phyloP scores from a whole-genome alignment of 2,888 invertebrate species.

The Apodemia zela region DNA sequence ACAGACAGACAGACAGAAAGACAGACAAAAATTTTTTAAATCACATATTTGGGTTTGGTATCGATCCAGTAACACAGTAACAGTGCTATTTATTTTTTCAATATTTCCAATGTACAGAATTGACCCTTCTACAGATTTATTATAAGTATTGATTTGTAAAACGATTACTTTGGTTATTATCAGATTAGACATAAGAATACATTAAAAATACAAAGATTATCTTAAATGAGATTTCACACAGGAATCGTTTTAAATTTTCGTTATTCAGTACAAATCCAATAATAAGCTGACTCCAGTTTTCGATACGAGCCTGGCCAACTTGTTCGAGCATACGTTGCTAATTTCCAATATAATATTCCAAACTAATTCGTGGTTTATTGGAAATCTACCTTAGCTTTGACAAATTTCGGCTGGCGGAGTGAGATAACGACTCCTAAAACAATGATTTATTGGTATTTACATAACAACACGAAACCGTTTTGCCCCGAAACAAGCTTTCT shows the following conservation, averaged over 20 bases:
- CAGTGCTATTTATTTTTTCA: no score
- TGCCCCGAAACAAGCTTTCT: not conserved
- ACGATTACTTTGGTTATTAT: no score
- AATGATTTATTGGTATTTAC: constrained; percentile 13
- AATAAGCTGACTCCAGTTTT: constrained; percentile 31
- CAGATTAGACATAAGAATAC: no score
- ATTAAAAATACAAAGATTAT: not conserved
- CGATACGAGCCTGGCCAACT: constrained; percentile 33
- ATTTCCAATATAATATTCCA: constrained; percentile 30
- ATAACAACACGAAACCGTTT: constrained; percentile 8
- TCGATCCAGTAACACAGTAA: no score
- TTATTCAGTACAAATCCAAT: constrained; percentile 24
- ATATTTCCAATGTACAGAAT: no score
- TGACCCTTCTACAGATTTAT: no score
- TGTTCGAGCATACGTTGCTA: constrained; percentile 30
- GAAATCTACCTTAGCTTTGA: constrained; percentile 15
- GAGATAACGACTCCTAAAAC: constrained; percentile 11
- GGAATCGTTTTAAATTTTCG: not conserved
- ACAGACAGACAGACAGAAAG: no score
- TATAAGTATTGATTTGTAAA: no score
- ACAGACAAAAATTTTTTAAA: no score
- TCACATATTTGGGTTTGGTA: no score
- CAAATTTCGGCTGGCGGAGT: constrained; percentile 13
- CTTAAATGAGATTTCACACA: not conserved
- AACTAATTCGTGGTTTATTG: constrained; percentile 17